Evolutionary conservation across 2,888 invertebrate genomes (phyloP).

Genomic region (Cephus sareptanus): DNA sequence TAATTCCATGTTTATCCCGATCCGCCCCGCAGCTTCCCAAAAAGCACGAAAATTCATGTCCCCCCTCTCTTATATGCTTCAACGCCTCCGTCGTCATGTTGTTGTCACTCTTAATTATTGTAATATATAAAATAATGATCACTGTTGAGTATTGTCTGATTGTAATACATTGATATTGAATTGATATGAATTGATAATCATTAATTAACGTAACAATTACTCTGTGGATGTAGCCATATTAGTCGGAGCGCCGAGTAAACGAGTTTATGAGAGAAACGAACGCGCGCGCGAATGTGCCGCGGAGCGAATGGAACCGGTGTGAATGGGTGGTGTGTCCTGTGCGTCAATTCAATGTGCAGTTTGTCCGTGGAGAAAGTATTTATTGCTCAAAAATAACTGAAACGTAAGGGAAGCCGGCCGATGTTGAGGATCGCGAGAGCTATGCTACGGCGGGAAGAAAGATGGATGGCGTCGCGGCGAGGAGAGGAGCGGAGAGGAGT

Average conservation of each 20-base stretch:
- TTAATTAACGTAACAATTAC: constrained; percentile 60
- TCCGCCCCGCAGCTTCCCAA: constrained; percentile 11
- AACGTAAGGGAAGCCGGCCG: constrained; percentile 38
- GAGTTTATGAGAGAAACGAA: constrained; percentile 20
- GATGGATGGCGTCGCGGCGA: constrained; percentile 29
- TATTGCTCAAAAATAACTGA: constrained; percentile 60
- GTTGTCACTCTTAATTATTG: constrained; percentile 66
- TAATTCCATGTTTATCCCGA: constrained; percentile 12
- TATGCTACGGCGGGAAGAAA: constrained; percentile 37
- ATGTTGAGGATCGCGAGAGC: constrained; percentile 23
- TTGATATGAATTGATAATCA: constrained; percentile 66
- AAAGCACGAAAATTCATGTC: constrained; percentile 10
- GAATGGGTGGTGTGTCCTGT: constrained; percentile 56
- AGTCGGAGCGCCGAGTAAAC: constrained; percentile 29
- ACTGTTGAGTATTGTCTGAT: constrained; percentile 67
- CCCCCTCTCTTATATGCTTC: constrained; percentile 51
- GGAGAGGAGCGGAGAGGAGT: constrained; percentile 32
- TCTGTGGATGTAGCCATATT: constrained; percentile 56
- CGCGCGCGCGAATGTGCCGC: constrained; percentile 30
- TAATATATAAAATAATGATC: constrained; percentile 65
- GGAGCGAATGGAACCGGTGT: constrained; percentile 41
- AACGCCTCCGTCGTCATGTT: constrained; percentile 66
- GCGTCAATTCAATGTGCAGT: constrained; percentile 65
- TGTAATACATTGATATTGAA: constrained; percentile 67
- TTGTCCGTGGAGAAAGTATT: constrained; percentile 65